Conservation (phyloP, 2,888 invertebrate genomes). For the Epistrophe grossulariae region DNA sequence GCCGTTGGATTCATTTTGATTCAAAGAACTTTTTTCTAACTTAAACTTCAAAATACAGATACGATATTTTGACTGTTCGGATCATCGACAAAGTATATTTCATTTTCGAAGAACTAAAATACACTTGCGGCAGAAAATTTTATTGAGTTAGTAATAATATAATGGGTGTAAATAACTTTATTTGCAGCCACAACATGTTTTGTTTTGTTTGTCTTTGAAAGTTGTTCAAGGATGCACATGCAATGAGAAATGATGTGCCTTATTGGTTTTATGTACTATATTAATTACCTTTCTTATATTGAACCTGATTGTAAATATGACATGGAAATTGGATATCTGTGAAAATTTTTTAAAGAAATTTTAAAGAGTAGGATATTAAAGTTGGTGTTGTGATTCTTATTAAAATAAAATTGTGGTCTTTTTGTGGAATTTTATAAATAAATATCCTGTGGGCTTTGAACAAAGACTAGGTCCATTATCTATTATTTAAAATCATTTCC, state of each 20-base stretch:
- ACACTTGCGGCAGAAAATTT: conserved; percentile 50
- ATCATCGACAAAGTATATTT: neutral
- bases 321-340: too few relatives aligned
- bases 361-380: too few relatives aligned
- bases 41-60: neutral
- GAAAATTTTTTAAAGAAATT: too few relatives aligned
- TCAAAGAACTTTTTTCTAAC: neutral
- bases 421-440: too few relatives aligned
- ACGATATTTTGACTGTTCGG: conserved; percentile 8
- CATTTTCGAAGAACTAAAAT: conserved; percentile 10
- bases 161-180: conserved; percentile 17
- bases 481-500: too few relatives aligned
- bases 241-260: neutral
- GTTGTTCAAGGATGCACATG: neutral
- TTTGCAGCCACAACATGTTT: conserved; percentile 1
- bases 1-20: neutral
- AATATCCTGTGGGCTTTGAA: too few relatives aligned
- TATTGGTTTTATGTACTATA: neutral
- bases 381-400: too few relatives aligned
- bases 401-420: too few relatives aligned
- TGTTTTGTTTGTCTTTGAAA: conserved; percentile 9
- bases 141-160: conserved; percentile 21
- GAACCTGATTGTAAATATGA: neutral
- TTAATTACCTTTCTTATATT: conserved; percentile 10
- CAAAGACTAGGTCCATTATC: too few relatives aligned